Evolutionary conservation across 2,113 vertebrate species (phyloP).

Genomic region (Grammomys dolichurus): DNA sequence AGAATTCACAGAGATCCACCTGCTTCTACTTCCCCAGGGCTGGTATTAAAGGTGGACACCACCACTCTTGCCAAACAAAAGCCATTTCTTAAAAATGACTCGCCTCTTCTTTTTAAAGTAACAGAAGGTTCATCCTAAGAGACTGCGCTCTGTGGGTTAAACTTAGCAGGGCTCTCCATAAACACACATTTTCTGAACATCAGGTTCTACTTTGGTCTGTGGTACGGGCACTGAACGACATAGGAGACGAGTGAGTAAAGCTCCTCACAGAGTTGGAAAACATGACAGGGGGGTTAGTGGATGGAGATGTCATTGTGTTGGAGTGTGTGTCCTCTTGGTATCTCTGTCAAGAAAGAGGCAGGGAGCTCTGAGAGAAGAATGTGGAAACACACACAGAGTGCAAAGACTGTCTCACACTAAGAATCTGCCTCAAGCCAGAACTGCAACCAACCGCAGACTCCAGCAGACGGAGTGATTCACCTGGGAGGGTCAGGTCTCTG

Average conservation of each 20-base stretch:
- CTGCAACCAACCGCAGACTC: not conserved
- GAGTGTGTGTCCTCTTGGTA: not conserved
- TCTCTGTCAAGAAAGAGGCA: not conserved
- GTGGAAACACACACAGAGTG: fast-evolving
- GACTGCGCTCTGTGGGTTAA: not conserved
- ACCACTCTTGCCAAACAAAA: no score
- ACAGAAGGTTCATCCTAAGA: not conserved
- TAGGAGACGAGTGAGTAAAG: not conserved
- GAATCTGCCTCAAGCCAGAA: slow-evolving; percentile 20
- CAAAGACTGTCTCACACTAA: not conserved
- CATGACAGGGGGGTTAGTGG: no score
- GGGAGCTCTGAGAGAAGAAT: not conserved
- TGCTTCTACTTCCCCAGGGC: not conserved
- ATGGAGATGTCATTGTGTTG: not conserved
- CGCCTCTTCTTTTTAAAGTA: not conserved
- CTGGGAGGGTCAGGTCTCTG: not conserved
- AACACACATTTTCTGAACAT: not conserved
- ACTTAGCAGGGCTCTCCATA: not conserved
- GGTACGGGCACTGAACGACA: not conserved
- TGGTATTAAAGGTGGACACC: no score
- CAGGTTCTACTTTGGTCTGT: not conserved
- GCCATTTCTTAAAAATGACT: not conserved
- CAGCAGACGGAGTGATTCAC: slow-evolving; percentile 24
- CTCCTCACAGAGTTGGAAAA: not conserved
- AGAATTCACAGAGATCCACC: not conserved